Percentiles rank a stretch among this genome's conserved stretches.
Evolutionary conservation across 2,797 vertebrate genomes (phyloP).

Genomic region (Falco biarmicus): DNA sequence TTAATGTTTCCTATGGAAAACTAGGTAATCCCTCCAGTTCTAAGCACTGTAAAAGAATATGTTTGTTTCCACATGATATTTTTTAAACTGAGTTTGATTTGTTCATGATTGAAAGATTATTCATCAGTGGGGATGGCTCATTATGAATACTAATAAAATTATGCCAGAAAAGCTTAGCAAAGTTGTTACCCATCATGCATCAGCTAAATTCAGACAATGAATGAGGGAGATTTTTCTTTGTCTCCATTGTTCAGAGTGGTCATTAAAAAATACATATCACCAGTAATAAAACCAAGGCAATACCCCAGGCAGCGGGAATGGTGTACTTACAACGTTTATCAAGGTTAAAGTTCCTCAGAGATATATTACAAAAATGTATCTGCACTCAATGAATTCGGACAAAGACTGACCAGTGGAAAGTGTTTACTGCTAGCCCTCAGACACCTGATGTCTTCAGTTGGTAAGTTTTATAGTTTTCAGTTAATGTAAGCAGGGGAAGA

Average conservation of each 20-base stretch:
- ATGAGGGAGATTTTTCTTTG: not conserved
- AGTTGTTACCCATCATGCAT: not conserved
- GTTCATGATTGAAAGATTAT: not conserved
- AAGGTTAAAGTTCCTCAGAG: not conserved
- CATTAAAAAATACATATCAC: not conserved
- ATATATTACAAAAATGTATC: not conserved
- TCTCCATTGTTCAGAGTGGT: not conserved
- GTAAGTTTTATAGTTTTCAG: not conserved
- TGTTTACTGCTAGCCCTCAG: not conserved
- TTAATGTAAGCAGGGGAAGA: not conserved
- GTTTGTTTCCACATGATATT: not conserved
- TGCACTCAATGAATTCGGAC: not conserved
- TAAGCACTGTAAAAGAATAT: not conserved
- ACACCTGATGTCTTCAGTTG: too few relatives aligned
- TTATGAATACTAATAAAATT: not conserved
- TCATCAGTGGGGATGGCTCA: not conserved
- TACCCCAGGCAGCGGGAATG: not conserved
- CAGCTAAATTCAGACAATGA: not conserved
- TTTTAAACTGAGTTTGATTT: not conserved
- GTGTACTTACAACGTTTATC: not conserved
- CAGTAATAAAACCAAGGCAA: not conserved
- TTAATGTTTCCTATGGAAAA: not conserved
- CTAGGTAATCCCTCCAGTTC: not conserved
- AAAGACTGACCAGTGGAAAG: not conserved
- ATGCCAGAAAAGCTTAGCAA: not conserved